These are phyloP conservation scores for Peromyscus attwateri DNA, from an alignment of 2,797 vertebrate species.

Conservation along the genomic window DNA sequence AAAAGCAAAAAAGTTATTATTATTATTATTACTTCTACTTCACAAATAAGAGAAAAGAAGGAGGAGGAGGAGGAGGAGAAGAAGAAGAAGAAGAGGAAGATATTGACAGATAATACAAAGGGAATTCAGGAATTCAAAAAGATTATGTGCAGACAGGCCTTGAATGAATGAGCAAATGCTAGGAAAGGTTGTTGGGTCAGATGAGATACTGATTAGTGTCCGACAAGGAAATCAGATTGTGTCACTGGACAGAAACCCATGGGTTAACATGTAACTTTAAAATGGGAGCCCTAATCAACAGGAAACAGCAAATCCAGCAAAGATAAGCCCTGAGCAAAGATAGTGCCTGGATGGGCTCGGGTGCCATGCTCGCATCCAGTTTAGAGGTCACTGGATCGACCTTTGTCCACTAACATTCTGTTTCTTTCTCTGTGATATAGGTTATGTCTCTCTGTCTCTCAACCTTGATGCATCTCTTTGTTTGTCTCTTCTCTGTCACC, in stretches of 20 bases:
- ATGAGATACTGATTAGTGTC: background rate
- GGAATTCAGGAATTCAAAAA: background rate
- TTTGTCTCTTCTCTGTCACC: background rate
- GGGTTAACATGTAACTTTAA: slow-evolving; percentile 3
- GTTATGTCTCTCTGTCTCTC: background rate
- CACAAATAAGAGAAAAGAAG: background rate
- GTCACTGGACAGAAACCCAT: background rate
- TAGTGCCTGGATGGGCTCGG: no score
- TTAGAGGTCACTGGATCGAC: accelerated
- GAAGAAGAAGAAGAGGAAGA: no score
- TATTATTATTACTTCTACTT: background rate
- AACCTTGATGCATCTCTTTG: no score
- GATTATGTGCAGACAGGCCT: background rate
- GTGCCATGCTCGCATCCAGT: accelerated
- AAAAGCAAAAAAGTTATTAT: background rate
- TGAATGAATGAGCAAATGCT: background rate
- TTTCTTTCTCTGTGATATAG: background rate
- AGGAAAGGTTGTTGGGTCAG: background rate
- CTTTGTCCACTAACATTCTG: background rate
- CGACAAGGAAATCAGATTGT: background rate
- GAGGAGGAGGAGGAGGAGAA: background rate
- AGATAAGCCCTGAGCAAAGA: background rate
- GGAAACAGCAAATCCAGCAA: background rate
- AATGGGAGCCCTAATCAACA: background rate
- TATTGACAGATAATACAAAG: background rate